These are phyloP conservation scores for Crocuta crocuta DNA, from an alignment of 2,113 vertebrate species.

Conservation along the genomic window DNA sequence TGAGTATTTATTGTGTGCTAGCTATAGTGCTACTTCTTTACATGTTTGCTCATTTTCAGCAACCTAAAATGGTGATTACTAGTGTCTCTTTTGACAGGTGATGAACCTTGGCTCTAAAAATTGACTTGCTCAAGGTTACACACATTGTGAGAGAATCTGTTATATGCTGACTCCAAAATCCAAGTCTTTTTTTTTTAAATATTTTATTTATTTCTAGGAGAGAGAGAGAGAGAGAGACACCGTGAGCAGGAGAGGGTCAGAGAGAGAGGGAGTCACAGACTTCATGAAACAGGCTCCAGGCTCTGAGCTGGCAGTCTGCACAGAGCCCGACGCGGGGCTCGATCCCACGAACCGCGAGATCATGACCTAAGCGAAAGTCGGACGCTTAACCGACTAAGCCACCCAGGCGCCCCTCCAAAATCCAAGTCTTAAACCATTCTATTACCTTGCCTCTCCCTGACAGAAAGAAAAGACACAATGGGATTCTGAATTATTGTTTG, in stretches of 20 bases:
- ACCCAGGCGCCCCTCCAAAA: background rate
- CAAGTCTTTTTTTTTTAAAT: background rate
- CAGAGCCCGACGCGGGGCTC: too few species aligned
- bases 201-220: too few species aligned
- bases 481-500: background rate
- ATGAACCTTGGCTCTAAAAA: background rate
- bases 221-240: too few species aligned
- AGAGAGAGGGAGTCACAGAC: too few species aligned
- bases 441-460: background rate
- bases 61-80: background rate
- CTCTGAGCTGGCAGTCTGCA: too few species aligned
- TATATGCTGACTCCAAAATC: background rate
- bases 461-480: background rate
- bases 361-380: too few species aligned
- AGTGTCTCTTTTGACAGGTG: background rate
- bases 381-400: too few species aligned
- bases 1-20: background rate
- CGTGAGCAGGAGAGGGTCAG: too few species aligned
- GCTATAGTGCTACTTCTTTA: background rate
- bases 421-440: background rate
- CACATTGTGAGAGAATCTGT: background rate
- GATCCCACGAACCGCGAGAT: too few species aligned
- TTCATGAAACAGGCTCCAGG: too few species aligned
- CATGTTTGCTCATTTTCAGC: background rate
- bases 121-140: background rate